phyloP scores from a whole-genome alignment of 2,888 invertebrate species.

The Drosophila maculinotata region DNA sequence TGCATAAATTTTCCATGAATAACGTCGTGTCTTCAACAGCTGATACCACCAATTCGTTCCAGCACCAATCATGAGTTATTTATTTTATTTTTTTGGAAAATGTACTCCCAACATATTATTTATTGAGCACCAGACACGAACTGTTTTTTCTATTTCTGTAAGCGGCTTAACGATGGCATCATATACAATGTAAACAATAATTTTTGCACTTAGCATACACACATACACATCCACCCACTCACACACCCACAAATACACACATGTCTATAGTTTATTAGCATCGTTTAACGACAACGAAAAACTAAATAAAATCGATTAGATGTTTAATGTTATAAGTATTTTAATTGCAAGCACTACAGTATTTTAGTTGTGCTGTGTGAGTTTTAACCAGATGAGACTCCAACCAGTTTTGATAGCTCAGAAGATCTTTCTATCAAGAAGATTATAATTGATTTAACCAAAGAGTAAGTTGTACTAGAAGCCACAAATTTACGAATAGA shows the following conservation, averaged over 20 bases:
- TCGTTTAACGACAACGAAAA: constrained; percentile 66
- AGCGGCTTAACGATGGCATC: constrained; percentile 42
- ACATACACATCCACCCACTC: background rate
- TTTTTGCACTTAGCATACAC: constrained; percentile 36
- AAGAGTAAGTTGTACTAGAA: too few relatives aligned
- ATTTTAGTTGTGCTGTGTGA: background rate
- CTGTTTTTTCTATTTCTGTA: constrained; percentile 48
- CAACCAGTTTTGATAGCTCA: background rate
- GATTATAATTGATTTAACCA: too few relatives aligned
- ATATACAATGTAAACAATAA: constrained; percentile 46
- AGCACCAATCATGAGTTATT: constrained; percentile 16
- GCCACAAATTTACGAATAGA: too few relatives aligned
- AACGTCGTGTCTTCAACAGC: constrained; percentile 18
- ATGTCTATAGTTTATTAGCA: constrained; percentile 63
- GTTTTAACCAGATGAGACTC: background rate
- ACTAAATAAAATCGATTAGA: constrained; percentile 59
- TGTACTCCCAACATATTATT: constrained; percentile 55
- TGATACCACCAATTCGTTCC: constrained; percentile 18
- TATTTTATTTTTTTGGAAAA: constrained; percentile 11
- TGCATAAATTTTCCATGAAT: constrained; percentile 22
- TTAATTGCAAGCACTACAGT: constrained; percentile 40
- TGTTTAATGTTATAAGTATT: constrained; percentile 49
- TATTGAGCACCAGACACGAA: constrained; percentile 57
- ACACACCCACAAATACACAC: constrained; percentile 13
- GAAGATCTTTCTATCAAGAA: background rate